Evolutionary conservation across 2,888 invertebrate genomes (phyloP).

Genomic region (Cactoblastis cactorum): DNA sequence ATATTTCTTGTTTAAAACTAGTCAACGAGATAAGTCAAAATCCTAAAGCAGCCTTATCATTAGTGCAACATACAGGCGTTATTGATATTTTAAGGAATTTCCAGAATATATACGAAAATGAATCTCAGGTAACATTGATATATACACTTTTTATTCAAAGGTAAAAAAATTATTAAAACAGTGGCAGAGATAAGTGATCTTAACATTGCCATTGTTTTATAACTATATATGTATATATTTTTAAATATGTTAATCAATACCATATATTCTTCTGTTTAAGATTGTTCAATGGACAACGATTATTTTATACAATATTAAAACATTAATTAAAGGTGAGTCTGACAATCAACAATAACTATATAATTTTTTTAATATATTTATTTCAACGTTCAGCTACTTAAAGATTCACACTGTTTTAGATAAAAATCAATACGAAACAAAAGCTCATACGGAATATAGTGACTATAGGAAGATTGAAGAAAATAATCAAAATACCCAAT

Average conservation of each 20-base stretch:
- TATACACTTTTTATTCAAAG: too few species aligned
- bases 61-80: constrained; percentile 29
- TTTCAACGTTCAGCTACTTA: not conserved
- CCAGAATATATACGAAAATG: constrained; percentile 37
- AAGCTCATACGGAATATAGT: too few species aligned
- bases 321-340: constrained; percentile 26
- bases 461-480: too few species aligned
- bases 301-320: constrained; percentile 42
- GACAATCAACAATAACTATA: not conserved
- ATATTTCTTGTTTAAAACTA: constrained; percentile 46
- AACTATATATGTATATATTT: too few species aligned
- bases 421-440: not conserved
- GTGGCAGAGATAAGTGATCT: too few species aligned
- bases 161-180: too few species aligned
- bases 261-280: constrained; percentile 35
- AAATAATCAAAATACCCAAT: too few species aligned
- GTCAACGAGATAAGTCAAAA: constrained; percentile 46
- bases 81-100: constrained; percentile 34
- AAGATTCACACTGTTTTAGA: not conserved
- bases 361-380: not conserved
- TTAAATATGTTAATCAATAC: not conserved
- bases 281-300: constrained; percentile 57
- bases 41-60: constrained; percentile 24
- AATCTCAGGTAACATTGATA: constrained; percentile 37
- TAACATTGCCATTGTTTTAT: too few species aligned